These are phyloP conservation scores for Paraescarpia echinospica DNA, from an alignment of 1,140 invertebrate species.

Conservation along the genomic window DNA sequence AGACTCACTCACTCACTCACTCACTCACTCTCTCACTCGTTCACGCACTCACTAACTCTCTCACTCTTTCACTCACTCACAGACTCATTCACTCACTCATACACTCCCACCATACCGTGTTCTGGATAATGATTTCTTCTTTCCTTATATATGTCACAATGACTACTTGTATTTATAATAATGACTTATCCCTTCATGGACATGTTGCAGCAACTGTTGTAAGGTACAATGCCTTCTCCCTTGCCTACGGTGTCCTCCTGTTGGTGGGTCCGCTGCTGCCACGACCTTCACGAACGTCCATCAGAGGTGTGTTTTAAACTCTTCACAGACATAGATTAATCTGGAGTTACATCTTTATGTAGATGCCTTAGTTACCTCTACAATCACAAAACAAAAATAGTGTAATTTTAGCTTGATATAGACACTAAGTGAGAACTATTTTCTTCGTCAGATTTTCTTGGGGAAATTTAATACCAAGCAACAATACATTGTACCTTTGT, in stretches of 20 bases:
- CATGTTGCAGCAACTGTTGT: slow-evolving; percentile 74
- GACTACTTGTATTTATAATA: slow-evolving; percentile 14
- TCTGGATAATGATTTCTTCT: slow-evolving; percentile 4
- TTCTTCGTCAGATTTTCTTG: neutral
- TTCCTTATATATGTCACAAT: neutral
- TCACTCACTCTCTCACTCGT: no score
- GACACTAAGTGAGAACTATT: neutral
- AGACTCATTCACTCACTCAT: no score
- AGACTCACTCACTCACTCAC: no score
- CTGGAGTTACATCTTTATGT: slow-evolving; percentile 17
- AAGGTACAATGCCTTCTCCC: slow-evolving; percentile 79
- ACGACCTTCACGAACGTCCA: slow-evolving; percentile 71
- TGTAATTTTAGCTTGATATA: neutral
- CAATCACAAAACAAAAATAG: neutral
- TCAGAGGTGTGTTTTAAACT: slow-evolving; percentile 64
- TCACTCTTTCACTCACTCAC: no score
- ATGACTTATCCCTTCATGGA: neutral
- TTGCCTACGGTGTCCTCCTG: slow-evolving; percentile 79
- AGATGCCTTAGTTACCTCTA: neutral
- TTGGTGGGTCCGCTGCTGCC: slow-evolving; percentile 78
- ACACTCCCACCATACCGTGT: no score
- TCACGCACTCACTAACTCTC: no score
- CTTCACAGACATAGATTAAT: slow-evolving; percentile 20
- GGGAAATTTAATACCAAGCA: neutral
- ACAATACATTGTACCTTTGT: neutral